Evolutionary conservation across 2,797 vertebrate genomes (phyloP).

Genomic region (Platyrinchus mystaceus): DNA sequence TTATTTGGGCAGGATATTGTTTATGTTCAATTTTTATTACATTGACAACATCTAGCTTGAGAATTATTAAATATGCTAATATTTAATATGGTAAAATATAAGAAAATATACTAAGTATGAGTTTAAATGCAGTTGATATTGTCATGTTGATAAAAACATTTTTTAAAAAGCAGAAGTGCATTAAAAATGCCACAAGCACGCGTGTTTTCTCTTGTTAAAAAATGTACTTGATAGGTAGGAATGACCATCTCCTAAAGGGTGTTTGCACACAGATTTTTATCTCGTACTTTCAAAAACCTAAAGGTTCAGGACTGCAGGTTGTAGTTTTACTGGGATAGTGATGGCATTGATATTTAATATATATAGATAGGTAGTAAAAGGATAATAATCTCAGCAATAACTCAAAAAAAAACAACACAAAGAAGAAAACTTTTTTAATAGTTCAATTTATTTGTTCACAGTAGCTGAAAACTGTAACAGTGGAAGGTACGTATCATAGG

Average conservation of each 20-base stretch:
- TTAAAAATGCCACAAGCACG: neutral
- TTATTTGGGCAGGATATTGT: neutral
- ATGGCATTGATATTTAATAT: neutral
- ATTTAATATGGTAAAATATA: neutral
- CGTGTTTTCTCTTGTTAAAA: neutral
- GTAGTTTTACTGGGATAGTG: neutral
- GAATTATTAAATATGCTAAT: neutral
- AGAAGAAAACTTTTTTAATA: neutral
- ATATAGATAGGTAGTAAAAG: neutral
- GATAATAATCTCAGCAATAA: neutral
- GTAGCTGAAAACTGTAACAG: neutral
- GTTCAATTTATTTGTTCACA: neutral
- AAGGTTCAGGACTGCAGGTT: neutral
- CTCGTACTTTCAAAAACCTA: neutral
- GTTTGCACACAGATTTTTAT: neutral
- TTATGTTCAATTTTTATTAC: neutral
- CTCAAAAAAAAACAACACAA: neutral
- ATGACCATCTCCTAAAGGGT: neutral
- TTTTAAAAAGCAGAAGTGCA: neutral
- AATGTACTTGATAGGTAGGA: neutral
- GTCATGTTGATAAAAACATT: neutral
- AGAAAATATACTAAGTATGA: neutral
- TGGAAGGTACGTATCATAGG: neutral
- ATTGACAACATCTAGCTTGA: neutral
- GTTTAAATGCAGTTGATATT: neutral